Evolutionary conservation across 1,140 invertebrate species (phyloP).

Genomic region (Drosophila cardini): DNA sequence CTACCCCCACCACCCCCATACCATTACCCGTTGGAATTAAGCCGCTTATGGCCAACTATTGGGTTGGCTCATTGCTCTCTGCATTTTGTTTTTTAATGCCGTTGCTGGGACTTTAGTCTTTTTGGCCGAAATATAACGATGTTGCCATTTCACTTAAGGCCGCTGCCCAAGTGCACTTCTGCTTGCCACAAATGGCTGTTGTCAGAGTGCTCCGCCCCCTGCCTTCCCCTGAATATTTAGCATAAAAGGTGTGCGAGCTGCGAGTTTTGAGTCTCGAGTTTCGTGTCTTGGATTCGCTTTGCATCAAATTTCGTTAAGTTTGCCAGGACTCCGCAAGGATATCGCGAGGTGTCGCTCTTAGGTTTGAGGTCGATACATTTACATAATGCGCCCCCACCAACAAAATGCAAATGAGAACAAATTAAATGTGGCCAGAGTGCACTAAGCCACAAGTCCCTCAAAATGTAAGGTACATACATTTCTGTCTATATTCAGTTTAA

Average conservation of each 20-base stretch:
- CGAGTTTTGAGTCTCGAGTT: constrained; percentile 20
- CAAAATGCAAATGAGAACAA: constrained; percentile 62
- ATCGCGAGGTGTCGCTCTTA: constrained; percentile 58
- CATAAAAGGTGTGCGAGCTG: constrained; percentile 72
- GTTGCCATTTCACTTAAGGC: constrained; percentile 79
- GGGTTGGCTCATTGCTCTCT: constrained; percentile 34
- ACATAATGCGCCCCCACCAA: constrained; percentile 62
- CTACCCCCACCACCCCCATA: not conserved
- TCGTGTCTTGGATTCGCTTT: constrained; percentile 49
- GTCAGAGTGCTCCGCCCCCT: constrained; percentile 9
- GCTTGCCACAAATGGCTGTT: constrained; percentile 69
- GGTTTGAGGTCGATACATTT: constrained; percentile 69
- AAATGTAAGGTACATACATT: not conserved
- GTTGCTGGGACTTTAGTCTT: constrained; percentile 21
- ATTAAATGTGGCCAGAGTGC: constrained; percentile 59
- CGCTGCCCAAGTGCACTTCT: constrained; percentile 77
- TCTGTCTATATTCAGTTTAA: not conserved
- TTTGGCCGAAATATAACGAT: constrained; percentile 55
- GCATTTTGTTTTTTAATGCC: constrained; percentile 14
- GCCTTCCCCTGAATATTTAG: constrained; percentile 56
- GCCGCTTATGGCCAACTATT: constrained; percentile 68
- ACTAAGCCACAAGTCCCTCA: constrained; percentile 17
- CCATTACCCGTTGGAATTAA: constrained; percentile 54
- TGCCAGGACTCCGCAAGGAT: constrained; percentile 37
- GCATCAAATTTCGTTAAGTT: constrained; percentile 69